Base-by-base conservation (phyloP, 1,140 invertebrate genomes). In the Caenorhabditis tropicalis region DNA sequence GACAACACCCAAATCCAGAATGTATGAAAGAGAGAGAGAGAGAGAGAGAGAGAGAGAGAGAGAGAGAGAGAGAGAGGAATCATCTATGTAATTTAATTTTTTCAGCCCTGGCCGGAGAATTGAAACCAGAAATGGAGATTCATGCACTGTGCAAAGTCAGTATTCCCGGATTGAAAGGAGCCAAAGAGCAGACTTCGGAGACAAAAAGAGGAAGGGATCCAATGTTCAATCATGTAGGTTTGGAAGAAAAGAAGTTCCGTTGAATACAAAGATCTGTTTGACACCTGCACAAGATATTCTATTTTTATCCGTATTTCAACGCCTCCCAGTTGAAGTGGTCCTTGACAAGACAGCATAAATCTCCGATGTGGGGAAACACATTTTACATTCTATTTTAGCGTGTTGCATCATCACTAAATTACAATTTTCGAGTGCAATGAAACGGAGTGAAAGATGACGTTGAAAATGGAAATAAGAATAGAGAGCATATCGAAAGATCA, bases 71-170 rank as follows among this genome's bases (percentile, higher is more conserved):
- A 36, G 7, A 19, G 16, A 24, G 49, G 21, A 80, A 15, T 49
- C 16, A 49, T 33, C 49, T 24, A 80, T 33, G 21, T 29, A 81
- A 29, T 5, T 46, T 19, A 6, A 10, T 7, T 21, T 48, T 86
- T 86, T 33, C 49, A 90, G 89, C 89, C 48, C 85, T 91, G 53
- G 90, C 90, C 24, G 90, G 90, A 24, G 87, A 91, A 84, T 74
- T 91, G 51, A 89, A 88, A 56, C 90, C 90, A 15, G 90, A 91
- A 10, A 65, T 91, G 79, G 90, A 91, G 60, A 88, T 91, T 33
- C 88, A 91, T 70, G 87, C 90, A n/a, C 84, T 91, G 81, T 89
- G 88, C 86, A 91, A 91, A 80, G 86, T 91, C 27, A 86, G 82
- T 43, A 81, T 91, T 31, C 83, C 83, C 5, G 90, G 91, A 12